Evolutionary conservation across 2,888 invertebrate species (phyloP).

Genomic region (Odontocolon sp.): DNA sequence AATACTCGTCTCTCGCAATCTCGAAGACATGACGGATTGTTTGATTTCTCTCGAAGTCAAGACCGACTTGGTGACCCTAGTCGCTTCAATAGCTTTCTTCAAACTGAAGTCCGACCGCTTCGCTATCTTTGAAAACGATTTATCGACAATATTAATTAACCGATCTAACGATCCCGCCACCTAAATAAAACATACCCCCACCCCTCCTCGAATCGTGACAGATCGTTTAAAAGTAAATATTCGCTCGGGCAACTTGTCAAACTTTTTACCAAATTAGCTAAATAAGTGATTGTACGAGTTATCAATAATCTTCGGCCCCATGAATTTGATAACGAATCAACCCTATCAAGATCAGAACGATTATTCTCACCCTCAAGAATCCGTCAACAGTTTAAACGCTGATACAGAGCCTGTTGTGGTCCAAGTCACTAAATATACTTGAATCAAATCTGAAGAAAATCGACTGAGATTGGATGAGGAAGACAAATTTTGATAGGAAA

Average conservation of each 20-base stretch:
- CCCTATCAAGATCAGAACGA: neutral
- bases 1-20: slow-evolving; percentile 53
- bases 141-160: slow-evolving; percentile 10
- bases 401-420: neutral
- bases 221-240: neutral
- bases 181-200: no score
- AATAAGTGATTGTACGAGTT: no score
- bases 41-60: slow-evolving; percentile 73
- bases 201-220: no score
- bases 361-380: slow-evolving; percentile 38
- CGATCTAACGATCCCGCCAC: neutral
- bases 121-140: slow-evolving; percentile 77
- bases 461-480: neutral
- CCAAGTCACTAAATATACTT: neutral
- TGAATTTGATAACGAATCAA: no score
- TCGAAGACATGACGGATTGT: slow-evolving; percentile 50
- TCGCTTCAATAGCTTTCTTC: slow-evolving; percentile 84
- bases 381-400: neutral
- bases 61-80: slow-evolving; percentile 86
- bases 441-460: no score
- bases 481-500: neutral
- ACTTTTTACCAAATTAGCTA: no score
- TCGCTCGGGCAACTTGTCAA: slow-evolving; percentile 19
- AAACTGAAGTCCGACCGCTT: slow-evolving; percentile 85
- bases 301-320: no score